Evolutionary conservation across 2,888 invertebrate genomes (phyloP), one percentile per base, ranked within the genome.

Genomic region (Heteropelma amictum): DNA sequence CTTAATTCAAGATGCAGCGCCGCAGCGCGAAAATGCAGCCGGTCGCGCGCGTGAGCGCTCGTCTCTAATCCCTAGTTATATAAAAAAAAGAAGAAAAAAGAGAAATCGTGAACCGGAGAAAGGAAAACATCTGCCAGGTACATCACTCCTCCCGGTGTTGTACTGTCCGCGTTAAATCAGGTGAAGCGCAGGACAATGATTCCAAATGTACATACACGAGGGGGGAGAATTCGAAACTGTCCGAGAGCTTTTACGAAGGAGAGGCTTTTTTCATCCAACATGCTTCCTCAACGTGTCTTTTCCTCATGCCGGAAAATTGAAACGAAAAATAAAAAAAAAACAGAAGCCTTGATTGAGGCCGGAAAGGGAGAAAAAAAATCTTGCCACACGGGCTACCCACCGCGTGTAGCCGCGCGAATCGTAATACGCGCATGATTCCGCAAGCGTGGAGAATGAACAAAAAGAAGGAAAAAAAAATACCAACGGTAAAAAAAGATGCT

Each of bases 121-220:
- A 49, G 30, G 49, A 77, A 74, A 87, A 86, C 88, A 88, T 87
- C 87, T 87, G 88, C 87, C 87, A 83, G 85, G 85, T 87, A 86
- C 86, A 86, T 88, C 88, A 86, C 87, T 85, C 87, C 85, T 83
- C 79, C 81, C 69, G 69, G 72, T 58, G 23, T 40, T 56, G 72
- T 80, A 80, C 68, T 85, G 81, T 88, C 81, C 84, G 85, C 83
- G 88, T 86, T 86, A 85, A 88, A 87, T 88, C 88, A 88, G 85
- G 86, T 87, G 87, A 83, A 83, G 49, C 17, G 79, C 72, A 40
- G 70, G 74, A 86, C 84, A 87, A 82, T 79, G 67, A 65, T 47
- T 72, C 45, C 28, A 17, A 42, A 28, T 47, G 40, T n/a, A 70
- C 72, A 69, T 14, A 49, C 38, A 33, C 19, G 12, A 19, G 21